Evolutionary conservation across 2,113 vertebrate species (phyloP), one percentile per base, ranked within the genome.

Genomic region (Melierax canorus): DNA sequence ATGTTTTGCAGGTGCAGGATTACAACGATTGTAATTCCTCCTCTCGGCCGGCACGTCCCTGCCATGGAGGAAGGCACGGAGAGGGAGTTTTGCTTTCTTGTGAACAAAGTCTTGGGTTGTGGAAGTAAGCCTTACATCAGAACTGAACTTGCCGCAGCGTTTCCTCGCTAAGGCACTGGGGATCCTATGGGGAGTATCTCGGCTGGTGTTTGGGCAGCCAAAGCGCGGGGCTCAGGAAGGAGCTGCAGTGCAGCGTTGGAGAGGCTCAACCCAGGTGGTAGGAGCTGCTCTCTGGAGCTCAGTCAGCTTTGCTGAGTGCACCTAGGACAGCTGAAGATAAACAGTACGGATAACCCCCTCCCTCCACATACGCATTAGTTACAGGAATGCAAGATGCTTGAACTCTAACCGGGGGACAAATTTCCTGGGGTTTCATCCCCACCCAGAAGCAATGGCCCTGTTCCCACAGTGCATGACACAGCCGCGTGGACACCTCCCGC

Each of bases 341-440:
- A 20, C 3, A 50, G 59, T 8, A 20, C 0, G 0, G 78, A 19
- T 30, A 22, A 74, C 4, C 12, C 38, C 30, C 22, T 79, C 69
- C 32, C 14, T 71, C 83, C 26, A 30, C 24, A 10, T 7, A 38
- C 34, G 30, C 21, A 4, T 15, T 0, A 58, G 11, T 32, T 17
- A 45, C 34, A n/a, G 73, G 53, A 79, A 24, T 7, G 14, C 6
- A 34, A 62, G 45, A 79, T 45, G 58, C 69, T 41, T 45, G 24
- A 50, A 68, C 43, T 63, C 36, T 10, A 60, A 58, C 15, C 0
- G 4, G n/a, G 86, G 43, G 14, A 84, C 32, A 38, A 30, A 53
- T 41, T 89, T 90, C 66, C 74, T n/a, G 74, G 90, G 94, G 87
- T 78, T 90, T 30, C 58, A 48, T 85, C 94, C 93, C 91, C 93